phyloP scores from a whole-genome alignment of 1,140 invertebrate genomes.

The Eumeta japonica region DNA sequence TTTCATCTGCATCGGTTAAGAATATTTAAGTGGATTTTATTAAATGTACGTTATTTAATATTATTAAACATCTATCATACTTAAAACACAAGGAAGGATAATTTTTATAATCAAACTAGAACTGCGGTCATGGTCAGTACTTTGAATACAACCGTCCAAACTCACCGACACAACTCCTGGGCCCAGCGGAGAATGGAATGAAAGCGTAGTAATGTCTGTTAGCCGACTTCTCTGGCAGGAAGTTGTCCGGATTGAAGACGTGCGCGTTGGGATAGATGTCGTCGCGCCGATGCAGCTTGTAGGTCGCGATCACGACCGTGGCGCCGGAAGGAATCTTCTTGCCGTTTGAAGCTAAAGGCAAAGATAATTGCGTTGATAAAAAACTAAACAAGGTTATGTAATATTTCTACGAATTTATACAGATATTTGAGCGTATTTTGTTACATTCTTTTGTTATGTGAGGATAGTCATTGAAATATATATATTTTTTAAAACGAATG shows the following conservation, averaged over 20 bases:
- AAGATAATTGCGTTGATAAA: conserved; percentile 8
- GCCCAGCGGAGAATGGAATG: conserved; percentile 88
- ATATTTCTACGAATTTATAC: too few species aligned
- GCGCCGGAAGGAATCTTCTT: conserved; percentile 65
- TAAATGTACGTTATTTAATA: conserved; percentile 2
- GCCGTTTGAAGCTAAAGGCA: conserved; percentile 52
- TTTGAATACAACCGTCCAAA: too few species aligned
- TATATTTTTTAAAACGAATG: too few species aligned
- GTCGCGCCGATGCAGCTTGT: conserved; percentile 73
- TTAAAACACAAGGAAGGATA: too few species aligned
- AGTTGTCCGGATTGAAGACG: conserved; percentile 88
- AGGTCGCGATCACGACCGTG: conserved; percentile 68
- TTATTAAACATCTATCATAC: too few species aligned
- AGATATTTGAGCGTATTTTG: too few species aligned
- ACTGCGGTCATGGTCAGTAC: too few species aligned
- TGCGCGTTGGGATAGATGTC: conserved; percentile 82
- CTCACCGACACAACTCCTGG: conserved; percentile 79
- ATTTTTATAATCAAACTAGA: too few species aligned
- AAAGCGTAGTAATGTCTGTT: conserved; percentile 82
- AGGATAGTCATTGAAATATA: too few species aligned
- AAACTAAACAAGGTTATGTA: not conserved
- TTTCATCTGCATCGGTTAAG: too few species aligned
- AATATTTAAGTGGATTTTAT: too few species aligned
- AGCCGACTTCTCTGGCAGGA: conserved; percentile 78
- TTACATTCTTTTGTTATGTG: too few species aligned